These are phyloP conservation scores for Anser cygnoides DNA, from an alignment of 2,113 vertebrate genomes.

Conservation along the genomic window DNA sequence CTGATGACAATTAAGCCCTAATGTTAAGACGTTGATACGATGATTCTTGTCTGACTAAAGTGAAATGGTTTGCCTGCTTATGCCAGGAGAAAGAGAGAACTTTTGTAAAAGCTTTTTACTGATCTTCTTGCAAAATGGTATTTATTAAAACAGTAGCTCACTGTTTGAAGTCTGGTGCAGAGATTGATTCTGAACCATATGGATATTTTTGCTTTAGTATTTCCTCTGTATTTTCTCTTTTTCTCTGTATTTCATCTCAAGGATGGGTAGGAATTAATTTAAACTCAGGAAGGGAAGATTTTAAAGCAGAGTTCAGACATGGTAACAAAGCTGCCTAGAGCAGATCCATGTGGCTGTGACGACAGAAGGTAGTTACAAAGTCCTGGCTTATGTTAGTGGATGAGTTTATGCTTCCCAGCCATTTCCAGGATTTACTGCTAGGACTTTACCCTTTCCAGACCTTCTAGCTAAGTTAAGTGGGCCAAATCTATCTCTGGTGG, in stretches of 20 bases:
- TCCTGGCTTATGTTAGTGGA: neutral
- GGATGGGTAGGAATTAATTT: conserved; percentile 12
- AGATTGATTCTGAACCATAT: neutral
- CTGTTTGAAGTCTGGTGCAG: neutral
- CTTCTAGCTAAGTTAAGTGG: neutral
- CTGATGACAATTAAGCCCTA: neutral
- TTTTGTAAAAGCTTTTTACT: conserved; percentile 1
- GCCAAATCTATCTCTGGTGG: neutral
- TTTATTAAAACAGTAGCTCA: conserved; percentile 15
- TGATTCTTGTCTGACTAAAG: neutral
- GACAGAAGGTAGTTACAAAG: neutral
- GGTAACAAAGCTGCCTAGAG: neutral
- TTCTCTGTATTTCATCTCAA: neutral
- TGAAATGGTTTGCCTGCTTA: neutral
- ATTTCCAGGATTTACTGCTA: conserved; percentile 8
- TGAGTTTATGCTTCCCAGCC: neutral
- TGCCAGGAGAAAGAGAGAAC: neutral
- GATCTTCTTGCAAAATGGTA: neutral
- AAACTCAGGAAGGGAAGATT: neutral
- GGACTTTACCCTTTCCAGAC: neutral
- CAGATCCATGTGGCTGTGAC: neutral
- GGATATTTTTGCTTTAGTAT: conserved; percentile 5
- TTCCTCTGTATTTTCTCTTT: conserved; percentile 29
- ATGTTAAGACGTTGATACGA: neutral
- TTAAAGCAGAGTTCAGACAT: neutral